Evolutionary conservation across 2,113 vertebrate species (phyloP), one percentile per base, ranked within the genome.

Genomic region (Patagioenas fasciata): DNA sequence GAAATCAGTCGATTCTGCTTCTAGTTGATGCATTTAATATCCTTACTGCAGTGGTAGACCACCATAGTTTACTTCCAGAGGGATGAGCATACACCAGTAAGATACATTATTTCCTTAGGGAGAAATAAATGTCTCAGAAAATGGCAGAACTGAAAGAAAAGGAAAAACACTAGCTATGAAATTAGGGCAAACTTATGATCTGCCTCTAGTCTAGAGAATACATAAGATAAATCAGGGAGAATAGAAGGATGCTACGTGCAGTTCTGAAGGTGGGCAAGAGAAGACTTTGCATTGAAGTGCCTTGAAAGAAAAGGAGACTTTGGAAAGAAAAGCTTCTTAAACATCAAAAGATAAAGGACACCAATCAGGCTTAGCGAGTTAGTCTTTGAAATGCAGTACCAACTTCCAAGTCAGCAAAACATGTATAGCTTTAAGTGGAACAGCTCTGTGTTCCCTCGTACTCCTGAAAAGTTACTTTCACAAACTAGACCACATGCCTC

Each of bases 341-440:
- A 71, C 61, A 82, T 80, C 62, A 78, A 72, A 93, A 73, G 88
- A 91, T 78, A 93, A 92, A 97, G 70, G 83, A 86, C 77, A 92
- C 48, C 4, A 34, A 69, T 53, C 42, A 78, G 40, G 66, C 77
- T 88, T 87, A 67, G 31, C 3, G 5, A 91, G 51, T 44, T 24
- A 56, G 77, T 72, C 95, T 96, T 96, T 97, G 95, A 95, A 96
- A 93, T 73, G 50, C 2, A 1, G 79, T 60, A 78, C 51, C 47
- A 78, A 85, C 44, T 89, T 89, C 85, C 70, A 93, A 93, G 91
- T 96, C 96, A 96, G 93, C 91, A 91, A 91, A 96, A 89, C 42
- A 88, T 24, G 64, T 60, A 58, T 23, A 95, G 83, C 89, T 93
- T 85, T 85, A 89, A 94, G 56, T 66, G 50, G 24, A 93, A 74